A percentile compares a stretch with the other conserved stretches of the same genome.
These are phyloP conservation scores for Tetranychus truncatus DNA, from an alignment of 2,888 invertebrate species.

Conservation along the genomic window DNA sequence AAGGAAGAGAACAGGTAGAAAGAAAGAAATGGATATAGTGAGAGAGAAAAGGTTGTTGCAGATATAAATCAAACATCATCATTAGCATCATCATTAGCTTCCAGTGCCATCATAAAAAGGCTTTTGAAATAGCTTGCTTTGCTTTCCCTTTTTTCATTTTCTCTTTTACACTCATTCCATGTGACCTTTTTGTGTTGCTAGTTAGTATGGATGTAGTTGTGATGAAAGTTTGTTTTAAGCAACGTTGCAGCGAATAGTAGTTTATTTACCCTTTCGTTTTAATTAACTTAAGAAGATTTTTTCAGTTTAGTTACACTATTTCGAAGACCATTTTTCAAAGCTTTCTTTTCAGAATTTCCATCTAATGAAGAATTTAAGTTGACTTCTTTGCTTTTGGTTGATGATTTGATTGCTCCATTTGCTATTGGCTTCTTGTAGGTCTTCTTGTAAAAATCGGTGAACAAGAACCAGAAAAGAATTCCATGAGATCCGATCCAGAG, in stretches of 20 bases:
- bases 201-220: background rate
- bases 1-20: background rate
- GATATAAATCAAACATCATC: background rate
- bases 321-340: background rate
- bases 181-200: background rate
- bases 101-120: background rate
- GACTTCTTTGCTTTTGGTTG: background rate
- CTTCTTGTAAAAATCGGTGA: conserved; percentile 79
- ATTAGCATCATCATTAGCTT: background rate
- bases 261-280: background rate
- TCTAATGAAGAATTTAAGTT: background rate
- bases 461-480: conserved; percentile 83
- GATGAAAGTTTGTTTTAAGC: background rate
- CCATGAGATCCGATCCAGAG: conserved; percentile 94
- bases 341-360: background rate
- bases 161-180: background rate
- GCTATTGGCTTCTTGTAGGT: conserved; percentile 41
- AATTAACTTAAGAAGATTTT: background rate
- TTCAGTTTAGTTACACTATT: background rate
- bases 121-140: background rate
- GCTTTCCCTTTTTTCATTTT: background rate
- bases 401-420: background rate
- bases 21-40: background rate
- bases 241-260: background rate
- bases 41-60: conserved; percentile 2